phyloP scores from a whole-genome alignment of 2,797 vertebrate genomes.

The Acipenser oxyrinchus region DNA sequence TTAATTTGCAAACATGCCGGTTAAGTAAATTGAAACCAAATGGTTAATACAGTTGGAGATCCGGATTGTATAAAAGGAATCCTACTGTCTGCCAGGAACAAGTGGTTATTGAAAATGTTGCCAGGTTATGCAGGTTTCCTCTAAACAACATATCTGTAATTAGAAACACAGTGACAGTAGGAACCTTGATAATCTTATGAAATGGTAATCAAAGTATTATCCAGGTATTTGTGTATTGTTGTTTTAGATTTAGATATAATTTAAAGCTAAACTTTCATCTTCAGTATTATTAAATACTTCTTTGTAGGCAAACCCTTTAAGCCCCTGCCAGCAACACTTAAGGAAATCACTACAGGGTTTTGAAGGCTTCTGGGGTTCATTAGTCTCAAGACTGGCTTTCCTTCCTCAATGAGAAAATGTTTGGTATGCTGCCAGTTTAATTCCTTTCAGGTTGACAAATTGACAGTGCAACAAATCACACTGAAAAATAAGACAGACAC shows the following conservation, averaged over 20 bases:
- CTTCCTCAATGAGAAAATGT: constrained; percentile 38
- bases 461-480: constrained; percentile 53
- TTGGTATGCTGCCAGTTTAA: constrained; percentile 35
- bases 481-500: constrained; percentile 34
- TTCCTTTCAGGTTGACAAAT: constrained; percentile 42
- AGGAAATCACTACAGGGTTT: constrained; percentile 51
- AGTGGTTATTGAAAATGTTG: constrained; percentile 27
- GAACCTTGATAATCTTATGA: background rate
- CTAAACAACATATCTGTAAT: background rate
- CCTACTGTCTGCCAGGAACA: constrained; percentile 19
- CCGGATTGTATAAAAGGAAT: constrained; percentile 17
- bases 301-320: constrained; percentile 48
- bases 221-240: background rate
- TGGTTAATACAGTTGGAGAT: constrained; percentile 26
- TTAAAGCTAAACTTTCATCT: constrained; percentile 37
- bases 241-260: background rate
- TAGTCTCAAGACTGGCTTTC: constrained; percentile 50
- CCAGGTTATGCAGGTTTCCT: constrained; percentile 18
- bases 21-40: constrained; percentile 39
- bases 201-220: background rate
- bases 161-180: background rate
- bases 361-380: constrained; percentile 56
- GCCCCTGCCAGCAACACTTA: constrained; percentile 55
- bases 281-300: constrained; percentile 56
- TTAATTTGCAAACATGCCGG: background rate